Base-by-base conservation (phyloP, 2,888 invertebrate genomes). In the Dynastes hyllus region DNA sequence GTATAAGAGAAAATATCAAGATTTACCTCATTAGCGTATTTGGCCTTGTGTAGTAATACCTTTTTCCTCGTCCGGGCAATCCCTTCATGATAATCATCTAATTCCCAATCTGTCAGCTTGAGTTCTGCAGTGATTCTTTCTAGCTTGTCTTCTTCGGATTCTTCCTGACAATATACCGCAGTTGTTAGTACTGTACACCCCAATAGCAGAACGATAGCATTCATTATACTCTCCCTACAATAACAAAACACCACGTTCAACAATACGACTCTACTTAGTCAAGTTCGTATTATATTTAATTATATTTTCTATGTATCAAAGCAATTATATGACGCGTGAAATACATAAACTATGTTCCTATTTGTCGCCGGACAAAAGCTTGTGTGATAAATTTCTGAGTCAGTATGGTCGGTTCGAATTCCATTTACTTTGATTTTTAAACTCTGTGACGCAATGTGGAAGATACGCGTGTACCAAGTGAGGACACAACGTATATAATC, bases 81-180 rank as follows among this genome's bases (percentile, higher is more conserved):
- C 4, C 88, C 84, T 0, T 90, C 90, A 79, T 91, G 91, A 51
- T 88, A 88, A 78, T 91, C 91, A 67, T 89, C 89, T 75, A 91
- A 90, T 69, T 91, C 91, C 82, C 90, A 78, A 81, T 91, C 91
- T 9, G 91, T 88, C 13, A 91, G 83, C 13, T 90, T 89, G 11
- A 91, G 85, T 9, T 91, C 83, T 0, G 82, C 78, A 2, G 71
- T 69, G 13, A 80, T 66, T 13, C 61, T 45, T 27, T 82, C 76
- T 5, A 77, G 67, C 16, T 75, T 79, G 16, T 79, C 79, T 58
- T 81, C 78, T 45, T 65, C 53, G 16, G 29, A 53, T 37, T 78
- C 78, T 27, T 65, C 78, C 22, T 73, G 40, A 37, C 65, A 78
- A 13, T 40, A 55, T 45, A 66, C 53, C 4, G 50, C 8, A 13